Conservation (phyloP, 1,140 invertebrate genomes). For the Apis laboriosa region DNA sequence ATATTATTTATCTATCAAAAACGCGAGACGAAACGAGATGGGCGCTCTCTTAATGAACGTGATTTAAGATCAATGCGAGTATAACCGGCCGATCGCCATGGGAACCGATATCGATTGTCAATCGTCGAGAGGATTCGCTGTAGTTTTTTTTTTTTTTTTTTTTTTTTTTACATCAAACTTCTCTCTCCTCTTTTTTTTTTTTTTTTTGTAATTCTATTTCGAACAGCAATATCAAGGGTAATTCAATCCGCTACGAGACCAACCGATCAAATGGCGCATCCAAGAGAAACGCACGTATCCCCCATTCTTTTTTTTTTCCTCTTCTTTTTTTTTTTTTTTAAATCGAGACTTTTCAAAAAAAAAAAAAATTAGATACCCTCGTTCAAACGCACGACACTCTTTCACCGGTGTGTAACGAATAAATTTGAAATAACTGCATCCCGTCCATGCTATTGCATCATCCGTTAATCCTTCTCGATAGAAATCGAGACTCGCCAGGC, state of each 20-base stretch:
- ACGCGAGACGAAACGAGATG: background rate
- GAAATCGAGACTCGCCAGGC: too few relatives aligned
- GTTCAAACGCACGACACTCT: background rate
- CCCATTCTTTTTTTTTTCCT: constrained; percentile 9
- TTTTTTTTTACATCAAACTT: too few relatives aligned
- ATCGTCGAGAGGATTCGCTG: constrained; percentile 57
- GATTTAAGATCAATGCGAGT: constrained; percentile 74
- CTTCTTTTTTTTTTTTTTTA: constrained; percentile 13
- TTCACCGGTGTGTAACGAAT: background rate
- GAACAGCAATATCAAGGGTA: constrained; percentile 53
- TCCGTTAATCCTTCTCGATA: background rate
- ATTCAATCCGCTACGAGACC: constrained; percentile 39
- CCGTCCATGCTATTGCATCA: too few relatives aligned
- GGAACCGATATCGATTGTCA: constrained; percentile 78
- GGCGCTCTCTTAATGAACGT: constrained; percentile 17
- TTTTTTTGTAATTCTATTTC: constrained; percentile 53
- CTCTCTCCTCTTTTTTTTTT: constrained; percentile 28
- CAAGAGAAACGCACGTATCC: constrained; percentile 4
- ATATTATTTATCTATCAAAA: background rate
- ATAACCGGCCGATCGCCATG: constrained; percentile 77
- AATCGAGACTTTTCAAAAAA: background rate
- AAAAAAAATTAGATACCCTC: background rate
- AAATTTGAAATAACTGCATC: too few relatives aligned
- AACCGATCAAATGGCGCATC: constrained; percentile 47
- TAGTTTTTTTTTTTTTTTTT: constrained; percentile 53